These are phyloP conservation scores for Camponotus vicinus DNA, from an alignment of 1,140 invertebrate species.

Conservation along the genomic window DNA sequence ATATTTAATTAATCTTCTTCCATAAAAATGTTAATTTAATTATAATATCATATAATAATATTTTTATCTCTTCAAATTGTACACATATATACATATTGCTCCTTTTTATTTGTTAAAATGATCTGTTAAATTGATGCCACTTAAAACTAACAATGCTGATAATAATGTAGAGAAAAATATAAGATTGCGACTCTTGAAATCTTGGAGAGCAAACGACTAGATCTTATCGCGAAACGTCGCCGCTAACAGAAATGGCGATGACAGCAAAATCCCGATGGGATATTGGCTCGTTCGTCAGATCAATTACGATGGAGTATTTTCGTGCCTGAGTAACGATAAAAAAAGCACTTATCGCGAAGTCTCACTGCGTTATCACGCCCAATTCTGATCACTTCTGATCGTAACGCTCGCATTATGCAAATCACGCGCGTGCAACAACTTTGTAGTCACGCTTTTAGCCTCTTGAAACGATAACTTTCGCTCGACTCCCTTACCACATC, in stretches of 20 bases:
- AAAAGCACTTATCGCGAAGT: slow-evolving; percentile 35
- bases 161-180: neutral
- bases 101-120: neutral
- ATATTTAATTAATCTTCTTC: neutral
- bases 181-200: neutral
- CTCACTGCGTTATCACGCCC: slow-evolving; percentile 32
- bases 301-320: slow-evolving; percentile 31
- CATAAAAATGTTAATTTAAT: neutral
- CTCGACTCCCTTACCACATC: slow-evolving; percentile 11
- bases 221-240: slow-evolving; percentile 28
- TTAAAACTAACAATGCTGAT: neutral
- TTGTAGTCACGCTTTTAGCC: slow-evolving; percentile 37
- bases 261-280: slow-evolving; percentile 39
- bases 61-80: neutral
- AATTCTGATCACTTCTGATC: slow-evolving; percentile 44
- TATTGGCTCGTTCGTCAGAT: slow-evolving; percentile 4
- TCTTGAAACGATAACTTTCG: slow-evolving; percentile 46
- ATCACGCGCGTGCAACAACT: slow-evolving; percentile 19
- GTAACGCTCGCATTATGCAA: slow-evolving; percentile 57
- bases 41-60: neutral
- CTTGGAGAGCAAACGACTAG: slow-evolving; percentile 2
- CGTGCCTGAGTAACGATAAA: slow-evolving; percentile 18
- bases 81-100: neutral
- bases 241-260: slow-evolving; percentile 47
- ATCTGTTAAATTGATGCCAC: neutral